Evolutionary conservation across 2,113 vertebrate genomes (phyloP), one percentile per base, ranked within the genome.

Genomic region (Ginglymostoma cirratum): DNA sequence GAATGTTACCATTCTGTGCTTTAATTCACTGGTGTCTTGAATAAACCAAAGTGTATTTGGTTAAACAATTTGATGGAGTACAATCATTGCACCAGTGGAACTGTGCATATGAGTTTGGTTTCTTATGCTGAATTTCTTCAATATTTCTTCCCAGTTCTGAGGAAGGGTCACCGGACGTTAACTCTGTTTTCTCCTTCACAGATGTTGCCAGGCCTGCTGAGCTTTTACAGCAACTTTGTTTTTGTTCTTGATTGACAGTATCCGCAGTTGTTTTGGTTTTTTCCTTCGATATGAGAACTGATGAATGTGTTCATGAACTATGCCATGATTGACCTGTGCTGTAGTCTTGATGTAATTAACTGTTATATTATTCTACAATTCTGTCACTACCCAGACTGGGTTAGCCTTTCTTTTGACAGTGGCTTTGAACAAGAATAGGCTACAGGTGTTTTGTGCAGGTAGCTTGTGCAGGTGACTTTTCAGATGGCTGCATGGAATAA

Each of bases 401-500:
- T n/a, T 30, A 66, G 0, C 30, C 30, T 38, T 65, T 92, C 5
- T 4, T 66, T 34, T 55, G 34, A 92, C 8, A 86, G 52, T 92
- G 34, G 4, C 38, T 2, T 30, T 24, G 34, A 66, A 94, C 96
- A 34, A 96, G 96, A 92, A 96, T 97, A 94, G 94, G 45, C 96
- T 92, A 93, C 92, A 96, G 96, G 95, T 96, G 95, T 65, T 19
- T 70, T 76, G 67, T 38, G 48, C 70, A 72, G 70, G 48, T 80
- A 96, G 69, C 86, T n/a, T n/a, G n/a, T n/a, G n/a, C n/a, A n/a
- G n/a, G n/a, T 97, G 96, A 94, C 65, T 21, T 19, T 94, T 67
- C 97, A 96, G 89, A 96, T 96, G 86, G 87, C 96, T 96, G 96
- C 96, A 78, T 34, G 52, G 96, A 70, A 65, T 48, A 96, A 96